Conservation (phyloP, 2,797 vertebrate genomes). For the Coregonus ussuriensis region DNA sequence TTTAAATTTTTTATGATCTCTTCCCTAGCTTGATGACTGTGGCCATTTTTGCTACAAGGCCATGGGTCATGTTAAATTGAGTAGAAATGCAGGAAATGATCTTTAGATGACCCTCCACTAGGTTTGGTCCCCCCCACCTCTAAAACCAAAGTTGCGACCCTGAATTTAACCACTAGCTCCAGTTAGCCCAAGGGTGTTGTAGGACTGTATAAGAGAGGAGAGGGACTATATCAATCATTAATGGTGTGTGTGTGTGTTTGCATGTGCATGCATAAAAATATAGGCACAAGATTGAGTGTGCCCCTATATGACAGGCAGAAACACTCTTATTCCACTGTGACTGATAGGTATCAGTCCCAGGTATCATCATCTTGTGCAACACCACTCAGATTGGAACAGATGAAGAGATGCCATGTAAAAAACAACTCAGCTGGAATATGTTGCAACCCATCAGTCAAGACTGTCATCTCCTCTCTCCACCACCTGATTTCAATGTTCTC, state of each 20-base stretch:
- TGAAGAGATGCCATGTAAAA: not conserved
- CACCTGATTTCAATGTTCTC: slow-evolving; percentile 16
- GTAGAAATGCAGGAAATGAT: too few species aligned
- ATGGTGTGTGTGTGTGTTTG: not conserved
- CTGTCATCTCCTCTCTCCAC: not conserved
- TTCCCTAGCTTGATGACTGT: too few species aligned
- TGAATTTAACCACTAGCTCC: not conserved
- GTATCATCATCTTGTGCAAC: not conserved
- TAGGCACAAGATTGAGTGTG: not conserved
- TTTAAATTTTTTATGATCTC: too few species aligned
- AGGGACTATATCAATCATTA: not conserved
- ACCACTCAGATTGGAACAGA: not conserved
- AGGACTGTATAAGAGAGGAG: not conserved
- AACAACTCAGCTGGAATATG: slow-evolving; percentile 4
- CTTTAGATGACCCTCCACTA: too few species aligned
- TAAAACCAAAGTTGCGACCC: too few species aligned
- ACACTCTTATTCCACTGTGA: not conserved
- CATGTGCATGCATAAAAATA: not conserved
- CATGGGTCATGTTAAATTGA: too few species aligned
- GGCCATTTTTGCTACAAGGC: too few species aligned
- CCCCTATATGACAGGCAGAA: not conserved
- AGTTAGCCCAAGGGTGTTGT: not conserved
- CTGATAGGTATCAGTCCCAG: not conserved
- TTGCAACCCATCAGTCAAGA: slow-evolving; percentile 18
- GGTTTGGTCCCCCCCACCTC: too few species aligned